Percentiles rank a stretch among this genome's conserved stretches.
Evolutionary conservation across 2,888 invertebrate species (phyloP).

Genomic region (Cynaeus angustus): DNA sequence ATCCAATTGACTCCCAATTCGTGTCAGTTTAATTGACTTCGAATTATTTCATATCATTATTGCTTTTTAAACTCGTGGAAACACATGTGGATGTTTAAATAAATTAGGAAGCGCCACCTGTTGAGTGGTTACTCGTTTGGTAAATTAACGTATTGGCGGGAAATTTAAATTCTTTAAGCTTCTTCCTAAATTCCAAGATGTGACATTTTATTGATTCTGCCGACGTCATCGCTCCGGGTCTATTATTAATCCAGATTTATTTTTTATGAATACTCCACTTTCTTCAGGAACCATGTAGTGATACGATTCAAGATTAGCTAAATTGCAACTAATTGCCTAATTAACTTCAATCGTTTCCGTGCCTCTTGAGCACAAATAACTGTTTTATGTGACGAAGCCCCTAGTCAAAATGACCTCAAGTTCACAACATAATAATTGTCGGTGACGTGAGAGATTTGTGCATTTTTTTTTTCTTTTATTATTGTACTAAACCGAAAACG

Average conservation of each 20-base stretch:
- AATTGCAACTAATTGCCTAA: slow-evolving; percentile 29
- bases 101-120: slow-evolving; percentile 41
- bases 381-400: background rate
- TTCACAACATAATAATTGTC: no score
- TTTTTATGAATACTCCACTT: slow-evolving; percentile 18
- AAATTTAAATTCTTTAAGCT: slow-evolving; percentile 18
- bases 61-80: slow-evolving; percentile 18
- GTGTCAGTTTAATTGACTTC: slow-evolving; percentile 21
- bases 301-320: background rate
- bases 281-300: background rate
- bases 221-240: slow-evolving; percentile 22
- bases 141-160: slow-evolving; percentile 9
- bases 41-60: background rate
- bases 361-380: background rate
- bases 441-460: no score
- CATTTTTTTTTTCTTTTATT: no score
- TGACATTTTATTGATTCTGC: slow-evolving; percentile 28
- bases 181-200: slow-evolving; percentile 13
- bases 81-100: slow-evolving; percentile 38
- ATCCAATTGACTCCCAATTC: background rate
- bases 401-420: no score
- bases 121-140: slow-evolving; percentile 27
- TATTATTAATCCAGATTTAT: slow-evolving; percentile 25
- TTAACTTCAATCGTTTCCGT: slow-evolving; percentile 18
- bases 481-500: no score